These are phyloP conservation scores for Orcinus orca DNA, from an alignment of 2,113 vertebrate genomes.

Conservation along the genomic window DNA sequence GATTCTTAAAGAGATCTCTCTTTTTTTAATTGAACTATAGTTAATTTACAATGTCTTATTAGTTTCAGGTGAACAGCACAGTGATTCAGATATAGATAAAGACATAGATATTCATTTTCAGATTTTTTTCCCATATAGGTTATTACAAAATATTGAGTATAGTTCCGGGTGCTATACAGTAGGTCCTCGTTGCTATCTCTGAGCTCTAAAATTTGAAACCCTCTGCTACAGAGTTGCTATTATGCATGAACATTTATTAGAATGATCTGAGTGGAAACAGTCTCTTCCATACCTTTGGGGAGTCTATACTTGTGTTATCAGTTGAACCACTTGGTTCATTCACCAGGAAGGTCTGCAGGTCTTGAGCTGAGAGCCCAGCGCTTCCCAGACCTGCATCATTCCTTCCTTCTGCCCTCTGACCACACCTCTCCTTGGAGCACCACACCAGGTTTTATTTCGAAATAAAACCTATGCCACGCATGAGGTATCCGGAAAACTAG, in stretches of 20 bases:
- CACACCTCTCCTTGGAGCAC: not conserved
- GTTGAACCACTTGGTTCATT: not conserved
- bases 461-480: not conserved
- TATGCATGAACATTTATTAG: not conserved
- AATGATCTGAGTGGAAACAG: not conserved
- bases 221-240: not conserved
- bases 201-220: not conserved
- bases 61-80: not conserved
- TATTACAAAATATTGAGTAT: not conserved
- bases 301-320: not conserved
- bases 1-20: not conserved
- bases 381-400: not conserved
- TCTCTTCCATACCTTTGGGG: not conserved
- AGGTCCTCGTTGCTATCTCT: not conserved
- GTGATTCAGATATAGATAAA: not conserved
- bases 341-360: not conserved
- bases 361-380: not conserved
- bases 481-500: not conserved
- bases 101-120: not conserved
- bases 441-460: not conserved
- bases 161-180: not conserved
- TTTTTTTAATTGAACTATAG: not conserved
- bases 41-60: not conserved
- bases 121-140: not conserved
- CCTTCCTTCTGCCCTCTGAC: not conserved